Evolutionary conservation across 2,888 invertebrate species (phyloP).

Genomic region (Phorcus lineatus): DNA sequence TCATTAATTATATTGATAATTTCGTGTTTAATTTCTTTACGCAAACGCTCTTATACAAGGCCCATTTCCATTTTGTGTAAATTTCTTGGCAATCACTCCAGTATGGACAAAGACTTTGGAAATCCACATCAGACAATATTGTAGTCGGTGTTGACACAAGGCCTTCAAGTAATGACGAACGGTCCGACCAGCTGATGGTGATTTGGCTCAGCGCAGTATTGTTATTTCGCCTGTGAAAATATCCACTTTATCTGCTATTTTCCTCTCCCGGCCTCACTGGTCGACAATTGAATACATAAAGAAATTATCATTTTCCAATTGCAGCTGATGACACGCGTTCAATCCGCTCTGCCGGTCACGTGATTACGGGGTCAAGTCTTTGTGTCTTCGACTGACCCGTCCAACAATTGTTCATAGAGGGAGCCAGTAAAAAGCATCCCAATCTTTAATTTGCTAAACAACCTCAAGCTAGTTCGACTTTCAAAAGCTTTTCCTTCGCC

Average conservation of each 20-base stretch:
- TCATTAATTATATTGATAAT: conserved; percentile 35
- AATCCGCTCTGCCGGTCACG: conserved; percentile 11
- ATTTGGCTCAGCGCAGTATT: not conserved
- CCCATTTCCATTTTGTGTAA: conserved; percentile 27
- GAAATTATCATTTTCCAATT: conserved; percentile 22
- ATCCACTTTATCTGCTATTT: conserved; percentile 24
- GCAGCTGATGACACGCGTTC: conserved; percentile 13
- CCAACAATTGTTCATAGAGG: not conserved
- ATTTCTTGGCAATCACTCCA: conserved; percentile 16
- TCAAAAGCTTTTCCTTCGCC: not conserved
- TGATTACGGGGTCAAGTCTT: conserved; percentile 14
- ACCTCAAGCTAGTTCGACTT: not conserved
- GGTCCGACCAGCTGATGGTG: not conserved
- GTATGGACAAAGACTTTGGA: not conserved
- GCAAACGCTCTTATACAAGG: conserved; percentile 27
- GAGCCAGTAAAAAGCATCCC: not conserved
- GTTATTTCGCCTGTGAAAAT: conserved; percentile 12
- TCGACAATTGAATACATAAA: conserved; percentile 21
- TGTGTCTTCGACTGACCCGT: not conserved
- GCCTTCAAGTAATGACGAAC: not conserved
- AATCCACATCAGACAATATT: conserved; percentile 16
- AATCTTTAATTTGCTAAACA: conserved; percentile 11
- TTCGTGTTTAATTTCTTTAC: conserved; percentile 32
- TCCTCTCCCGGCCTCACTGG: not conserved
- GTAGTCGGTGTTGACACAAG: conserved; percentile 11